phyloP scores from a whole-genome alignment of 2,113 vertebrate species.

The Larimichthys crocea region DNA sequence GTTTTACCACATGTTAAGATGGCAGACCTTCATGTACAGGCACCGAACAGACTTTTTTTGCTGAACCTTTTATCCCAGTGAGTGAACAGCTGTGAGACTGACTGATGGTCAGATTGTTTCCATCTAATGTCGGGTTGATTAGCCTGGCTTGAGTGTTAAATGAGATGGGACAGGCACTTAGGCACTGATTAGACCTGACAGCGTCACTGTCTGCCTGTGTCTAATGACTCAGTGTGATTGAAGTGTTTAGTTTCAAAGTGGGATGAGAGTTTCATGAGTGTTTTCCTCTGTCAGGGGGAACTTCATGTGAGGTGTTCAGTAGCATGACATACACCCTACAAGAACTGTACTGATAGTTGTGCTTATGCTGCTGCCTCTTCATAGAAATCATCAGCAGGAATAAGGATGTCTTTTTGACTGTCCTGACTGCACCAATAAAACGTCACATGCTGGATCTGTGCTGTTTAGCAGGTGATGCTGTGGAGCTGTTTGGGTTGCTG shows the following conservation, averaged over 20 bases:
- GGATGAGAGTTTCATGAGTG: background rate
- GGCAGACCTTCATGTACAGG: background rate
- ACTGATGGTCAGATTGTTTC: constrained; percentile 40
- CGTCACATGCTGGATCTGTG: too few relatives aligned
- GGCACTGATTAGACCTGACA: constrained; percentile 61
- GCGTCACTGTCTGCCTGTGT: constrained; percentile 29
- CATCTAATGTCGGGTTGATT: constrained; percentile 34
- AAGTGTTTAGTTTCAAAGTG: constrained; percentile 38
- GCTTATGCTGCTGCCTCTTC: background rate
- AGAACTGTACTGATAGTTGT: background rate
- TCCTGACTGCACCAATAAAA: too few relatives aligned
- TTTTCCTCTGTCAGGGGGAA: background rate
- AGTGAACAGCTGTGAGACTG: background rate
- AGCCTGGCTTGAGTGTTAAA: constrained; percentile 43
- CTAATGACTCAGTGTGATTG: constrained; percentile 35
- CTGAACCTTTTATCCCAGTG: background rate
- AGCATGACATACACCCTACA: background rate
- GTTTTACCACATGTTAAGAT: background rate
- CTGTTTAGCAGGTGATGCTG: too few relatives aligned
- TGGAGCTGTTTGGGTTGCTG: too few relatives aligned
- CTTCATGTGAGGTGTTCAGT: constrained; percentile 1
- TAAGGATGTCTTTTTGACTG: background rate
- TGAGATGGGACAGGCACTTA: constrained; percentile 53
- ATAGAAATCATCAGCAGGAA: background rate
- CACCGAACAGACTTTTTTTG: constrained; percentile 9